Base-by-base conservation (phyloP, 2,888 invertebrate species). In the Chaetogeoica ovagalla region DNA sequence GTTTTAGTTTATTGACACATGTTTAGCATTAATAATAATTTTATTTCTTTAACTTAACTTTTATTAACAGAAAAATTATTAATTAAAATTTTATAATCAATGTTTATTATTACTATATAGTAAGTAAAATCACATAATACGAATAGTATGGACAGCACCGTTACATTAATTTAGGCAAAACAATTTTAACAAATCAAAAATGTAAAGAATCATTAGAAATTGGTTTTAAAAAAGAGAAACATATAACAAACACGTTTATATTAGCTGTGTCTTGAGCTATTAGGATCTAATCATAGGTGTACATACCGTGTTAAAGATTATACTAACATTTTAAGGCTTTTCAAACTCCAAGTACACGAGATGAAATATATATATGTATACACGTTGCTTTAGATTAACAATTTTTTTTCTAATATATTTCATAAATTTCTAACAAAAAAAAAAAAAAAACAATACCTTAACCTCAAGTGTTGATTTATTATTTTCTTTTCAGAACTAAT, bases 111-210 rank as follows among this genome's bases (percentile, higher is more conserved):
- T 77, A 69, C 59, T 69, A 68, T 69, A 62, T 43, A 43, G 43
- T 69, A 77, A 77, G 60, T 77, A 77, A 70, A 77, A 77, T 77
- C 69, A 77, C 69, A 62, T 77, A 70, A 69, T 69, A 77, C 7
- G 52, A 77, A 52, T 76, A 70, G 52, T 77, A 21, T 69, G 68
- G 69, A 77, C 77, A 77, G 77, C 77, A 77, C 77, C 77, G 62
- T 69, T 77, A 70, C 62, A 77, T 76, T 60, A 60, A 77, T 62
- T 77, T 70, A 77, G 69, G 69, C 77, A 77, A 77, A 52, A 69
- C 9, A 70, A 77, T 69, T 66, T 77, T 69, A 77, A 70, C 62
- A 77, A 70, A 60, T 70, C 4, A 77, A 77, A 62, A 62, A 70
- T 62, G 21, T 62, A 57, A 77, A 77, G 68, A 69, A 62, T 62